A percentile compares a stretch with the other conserved stretches of the same genome.
Evolutionary conservation across 2,797 vertebrate species (phyloP).

Genomic region (Parauchenoglanis ngamensis): DNA sequence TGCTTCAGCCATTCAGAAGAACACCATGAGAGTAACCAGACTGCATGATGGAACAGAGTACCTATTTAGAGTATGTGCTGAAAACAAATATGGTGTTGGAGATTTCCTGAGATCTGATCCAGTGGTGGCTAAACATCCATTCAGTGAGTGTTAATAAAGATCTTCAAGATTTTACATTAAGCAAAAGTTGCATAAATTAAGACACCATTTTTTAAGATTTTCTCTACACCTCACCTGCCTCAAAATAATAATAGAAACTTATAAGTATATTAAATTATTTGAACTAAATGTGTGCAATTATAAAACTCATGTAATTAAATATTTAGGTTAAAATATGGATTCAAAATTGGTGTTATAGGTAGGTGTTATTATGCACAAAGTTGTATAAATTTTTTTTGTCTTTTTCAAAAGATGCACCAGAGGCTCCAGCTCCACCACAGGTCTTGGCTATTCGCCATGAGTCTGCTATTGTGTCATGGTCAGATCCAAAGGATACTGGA

Average conservation of each 20-base stretch:
- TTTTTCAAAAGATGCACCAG: slow-evolving; percentile 87
- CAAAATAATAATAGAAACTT: not conserved
- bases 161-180: not conserved
- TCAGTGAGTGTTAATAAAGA: slow-evolving; percentile 81
- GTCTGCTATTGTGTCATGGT: slow-evolving; percentile 89
- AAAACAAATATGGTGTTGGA: slow-evolving; percentile 97
- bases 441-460: slow-evolving; percentile 90
- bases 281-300: not conserved
- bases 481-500: slow-evolving; percentile 90
- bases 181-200: not conserved
- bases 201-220: not conserved
- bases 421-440: slow-evolving; percentile 90
- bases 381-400: slow-evolving; percentile 8
- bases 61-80: slow-evolving; percentile 94
- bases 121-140: slow-evolving; percentile 93
- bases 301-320: not conserved
- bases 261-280: not conserved
- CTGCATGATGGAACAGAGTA: slow-evolving; percentile 95
- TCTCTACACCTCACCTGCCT: not conserved
- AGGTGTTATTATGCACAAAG: not conserved
- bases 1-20: slow-evolving; percentile 97
- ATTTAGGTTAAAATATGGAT: not conserved
- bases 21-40: slow-evolving; percentile 89
- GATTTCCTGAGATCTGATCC: slow-evolving; percentile 93
- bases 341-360: not conserved